Conservation (phyloP, 2,888 invertebrate species). For the Cataglyphis livida region DNA sequence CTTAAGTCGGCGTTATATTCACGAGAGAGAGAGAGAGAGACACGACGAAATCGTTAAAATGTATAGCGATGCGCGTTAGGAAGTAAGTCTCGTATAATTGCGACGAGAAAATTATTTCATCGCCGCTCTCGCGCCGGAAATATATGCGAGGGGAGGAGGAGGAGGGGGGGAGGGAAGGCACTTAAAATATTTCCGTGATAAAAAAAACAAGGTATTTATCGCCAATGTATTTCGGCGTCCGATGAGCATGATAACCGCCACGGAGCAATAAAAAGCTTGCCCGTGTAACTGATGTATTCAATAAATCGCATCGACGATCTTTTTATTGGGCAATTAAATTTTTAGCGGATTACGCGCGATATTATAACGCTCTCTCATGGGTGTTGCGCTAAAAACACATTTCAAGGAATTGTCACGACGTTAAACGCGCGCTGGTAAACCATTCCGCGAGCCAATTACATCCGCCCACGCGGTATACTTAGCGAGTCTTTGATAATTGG, state of each 20-base stretch:
- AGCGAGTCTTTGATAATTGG: conserved; percentile 70
- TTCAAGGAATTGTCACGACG: conserved; percentile 64
- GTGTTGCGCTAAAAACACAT: conserved; percentile 52
- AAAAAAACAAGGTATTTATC: conserved; percentile 70
- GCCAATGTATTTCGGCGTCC: conserved; percentile 70
- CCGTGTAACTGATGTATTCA: conserved; percentile 63
- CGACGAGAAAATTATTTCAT: conserved; percentile 40
- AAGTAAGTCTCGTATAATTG: not conserved
- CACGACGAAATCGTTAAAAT: conserved; percentile 47
- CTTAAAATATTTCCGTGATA: conserved; percentile 73
- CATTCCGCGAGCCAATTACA: conserved; percentile 68
- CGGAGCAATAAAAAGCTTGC: conserved; percentile 64
- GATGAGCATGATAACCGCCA: conserved; percentile 34
- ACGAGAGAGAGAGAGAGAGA: conserved; percentile 32
- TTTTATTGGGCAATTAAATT: conserved; percentile 74
- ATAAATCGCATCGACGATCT: conserved; percentile 66
- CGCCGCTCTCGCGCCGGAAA: conserved; percentile 15
- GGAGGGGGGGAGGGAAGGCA: conserved; percentile 14
- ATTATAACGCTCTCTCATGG: conserved; percentile 59
- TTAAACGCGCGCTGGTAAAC: conserved; percentile 59
- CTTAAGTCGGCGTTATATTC: not conserved
- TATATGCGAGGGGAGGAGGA: not conserved
- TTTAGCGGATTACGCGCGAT: conserved; percentile 58
- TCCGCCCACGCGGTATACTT: conserved; percentile 60
- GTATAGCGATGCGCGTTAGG: conserved; percentile 22